A percentile compares a stretch with the other conserved stretches of the same genome.
These are phyloP conservation scores for Peromyscus melanophrys DNA, from an alignment of 2,797 vertebrate species.

Conservation along the genomic window DNA sequence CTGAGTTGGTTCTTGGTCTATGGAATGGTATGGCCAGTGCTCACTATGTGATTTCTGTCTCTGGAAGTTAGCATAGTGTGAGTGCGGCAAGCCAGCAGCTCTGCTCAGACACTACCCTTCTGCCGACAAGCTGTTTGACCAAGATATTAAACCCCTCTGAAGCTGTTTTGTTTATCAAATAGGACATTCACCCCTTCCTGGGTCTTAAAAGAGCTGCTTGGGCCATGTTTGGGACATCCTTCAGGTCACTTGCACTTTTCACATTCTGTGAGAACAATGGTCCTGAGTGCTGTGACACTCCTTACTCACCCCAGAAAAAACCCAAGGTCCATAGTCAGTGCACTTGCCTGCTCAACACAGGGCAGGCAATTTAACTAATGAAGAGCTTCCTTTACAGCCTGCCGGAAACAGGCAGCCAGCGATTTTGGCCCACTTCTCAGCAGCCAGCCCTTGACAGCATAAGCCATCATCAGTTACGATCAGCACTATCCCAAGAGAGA, in stretches of 20 bases:
- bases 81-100: neutral
- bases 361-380: neutral
- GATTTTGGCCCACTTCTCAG: neutral
- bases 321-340: neutral
- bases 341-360: neutral
- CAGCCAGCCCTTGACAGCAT: neutral
- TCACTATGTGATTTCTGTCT: neutral
- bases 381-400: neutral
- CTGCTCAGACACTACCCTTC: neutral
- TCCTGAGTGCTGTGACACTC: neutral
- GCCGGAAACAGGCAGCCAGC: neutral
- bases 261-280: neutral
- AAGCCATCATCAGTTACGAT: constrained; percentile 12
- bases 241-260: rapidly evolving
- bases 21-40: neutral
- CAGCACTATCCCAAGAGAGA: neutral
- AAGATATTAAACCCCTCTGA: neutral
- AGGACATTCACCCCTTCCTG: neutral
- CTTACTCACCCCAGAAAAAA: neutral
- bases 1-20: neutral
- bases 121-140: neutral
- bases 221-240: rapidly evolving
- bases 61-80: neutral
- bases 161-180: neutral
- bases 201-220: neutral